Percentiles rank a stretch among this genome's conserved stretches.
Evolutionary conservation across 2,888 invertebrate species (phyloP).

Genomic region (Nasonovia ribisnigri): DNA sequence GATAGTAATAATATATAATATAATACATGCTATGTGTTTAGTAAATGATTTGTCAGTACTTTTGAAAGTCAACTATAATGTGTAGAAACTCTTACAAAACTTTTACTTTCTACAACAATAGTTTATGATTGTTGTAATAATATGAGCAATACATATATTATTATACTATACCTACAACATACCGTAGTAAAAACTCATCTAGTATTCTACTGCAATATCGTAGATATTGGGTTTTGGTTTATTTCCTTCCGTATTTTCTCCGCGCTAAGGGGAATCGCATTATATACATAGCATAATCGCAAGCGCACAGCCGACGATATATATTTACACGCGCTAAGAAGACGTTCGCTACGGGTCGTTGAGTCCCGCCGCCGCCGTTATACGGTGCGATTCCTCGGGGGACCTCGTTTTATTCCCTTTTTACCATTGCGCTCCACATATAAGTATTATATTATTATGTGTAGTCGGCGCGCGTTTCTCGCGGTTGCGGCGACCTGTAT

Average conservation of each 20-base stretch:
- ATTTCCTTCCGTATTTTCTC: background rate
- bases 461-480: background rate
- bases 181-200: background rate
- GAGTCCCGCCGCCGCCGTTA: slow-evolving; percentile 26
- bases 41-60: background rate
- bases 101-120: too few species aligned
- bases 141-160: background rate
- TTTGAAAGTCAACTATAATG: background rate
- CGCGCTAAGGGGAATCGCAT: background rate
- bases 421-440: slow-evolving; percentile 16
- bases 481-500: slow-evolving; percentile 21
- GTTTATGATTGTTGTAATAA: background rate
- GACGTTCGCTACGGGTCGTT: slow-evolving; percentile 28
- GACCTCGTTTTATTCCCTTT: slow-evolving; percentile 30
- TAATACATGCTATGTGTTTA: background rate
- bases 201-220: background rate
- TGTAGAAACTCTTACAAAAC: too few species aligned
- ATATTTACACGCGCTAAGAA: slow-evolving; percentile 4
- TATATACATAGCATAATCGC: background rate
- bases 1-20: too few species aligned
- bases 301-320: background rate
- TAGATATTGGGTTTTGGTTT: background rate
- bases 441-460: background rate
- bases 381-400: background rate
- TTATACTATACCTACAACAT: background rate